Conservation (phyloP, 2,888 invertebrate genomes). For the Aphidoletes aphidimyza region DNA sequence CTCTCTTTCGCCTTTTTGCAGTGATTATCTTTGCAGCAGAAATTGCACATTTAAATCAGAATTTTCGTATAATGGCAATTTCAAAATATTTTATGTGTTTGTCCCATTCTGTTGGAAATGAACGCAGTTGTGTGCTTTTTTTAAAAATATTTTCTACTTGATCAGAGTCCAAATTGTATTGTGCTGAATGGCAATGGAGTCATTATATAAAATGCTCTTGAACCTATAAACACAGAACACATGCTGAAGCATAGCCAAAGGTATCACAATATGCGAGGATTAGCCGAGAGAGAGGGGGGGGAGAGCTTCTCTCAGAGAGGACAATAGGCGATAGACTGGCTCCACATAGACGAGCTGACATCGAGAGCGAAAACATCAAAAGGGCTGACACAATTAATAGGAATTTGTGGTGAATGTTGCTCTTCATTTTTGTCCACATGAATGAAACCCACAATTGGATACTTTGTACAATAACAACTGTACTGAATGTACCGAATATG, state of each 20-base stretch:
- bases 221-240: conserved; percentile 18
- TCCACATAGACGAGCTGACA: background rate
- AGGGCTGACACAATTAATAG: conserved; percentile 51
- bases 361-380: conserved; percentile 13
- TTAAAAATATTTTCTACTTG: background rate
- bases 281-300: no score
- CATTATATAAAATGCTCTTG: conserved; percentile 22
- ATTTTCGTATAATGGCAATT: conserved; percentile 14
- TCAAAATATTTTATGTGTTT: conserved; percentile 5
- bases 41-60: conserved; percentile 36
- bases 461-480: conserved; percentile 17
- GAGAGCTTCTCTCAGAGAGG: no score
- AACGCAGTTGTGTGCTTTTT: background rate
- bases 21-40: background rate
- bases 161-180: conserved; percentile 40
- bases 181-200: background rate
- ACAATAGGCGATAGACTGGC: background rate
- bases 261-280: background rate
- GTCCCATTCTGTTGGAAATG: background rate
- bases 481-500: background rate
- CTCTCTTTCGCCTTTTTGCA: background rate
- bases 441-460: conserved; percentile 45
- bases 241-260: conserved; percentile 3
- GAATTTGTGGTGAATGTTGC: conserved; percentile 11
- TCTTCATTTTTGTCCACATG: conserved; percentile 17